phyloP scores from a whole-genome alignment of 2,797 vertebrate genomes.

The Muscicapa striata region DNA sequence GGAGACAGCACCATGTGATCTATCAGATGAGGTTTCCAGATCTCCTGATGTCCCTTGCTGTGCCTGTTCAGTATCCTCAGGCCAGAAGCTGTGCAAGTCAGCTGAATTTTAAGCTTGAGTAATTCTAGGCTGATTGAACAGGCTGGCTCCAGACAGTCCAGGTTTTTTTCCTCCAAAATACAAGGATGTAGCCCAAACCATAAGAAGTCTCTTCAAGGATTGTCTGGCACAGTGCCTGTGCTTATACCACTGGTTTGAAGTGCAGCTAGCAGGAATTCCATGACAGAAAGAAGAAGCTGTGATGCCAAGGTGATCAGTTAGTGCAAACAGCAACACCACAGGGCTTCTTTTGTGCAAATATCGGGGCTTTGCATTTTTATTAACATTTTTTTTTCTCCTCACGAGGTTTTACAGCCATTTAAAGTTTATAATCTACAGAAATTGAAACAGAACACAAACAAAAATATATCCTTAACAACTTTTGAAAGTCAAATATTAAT shows the following conservation, averaged over 20 bases:
- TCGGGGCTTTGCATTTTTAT: slow-evolving; percentile 81
- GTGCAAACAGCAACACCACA: slow-evolving; percentile 54
- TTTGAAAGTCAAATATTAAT: slow-evolving; percentile 75
- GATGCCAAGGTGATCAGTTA: slow-evolving; percentile 17
- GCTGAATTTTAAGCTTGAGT: slow-evolving; percentile 63
- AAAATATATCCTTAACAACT: slow-evolving; percentile 82
- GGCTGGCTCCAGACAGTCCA: slow-evolving; percentile 61
- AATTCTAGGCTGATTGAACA: slow-evolving; percentile 55
- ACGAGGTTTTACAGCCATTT: slow-evolving; percentile 80
- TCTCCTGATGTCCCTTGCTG: slow-evolving; percentile 15
- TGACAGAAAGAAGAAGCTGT: background rate
- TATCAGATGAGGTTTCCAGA: slow-evolving; percentile 46
- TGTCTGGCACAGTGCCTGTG: slow-evolving; percentile 25
- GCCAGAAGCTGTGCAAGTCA: slow-evolving; percentile 58
- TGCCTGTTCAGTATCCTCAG: slow-evolving; percentile 49
- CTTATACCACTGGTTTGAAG: slow-evolving; percentile 36
- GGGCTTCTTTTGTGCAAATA: slow-evolving; percentile 76
- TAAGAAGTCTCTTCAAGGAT: slow-evolving; percentile 35
- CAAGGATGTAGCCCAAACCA: slow-evolving; percentile 58
- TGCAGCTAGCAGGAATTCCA: slow-evolving; percentile 3
- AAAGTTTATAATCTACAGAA: slow-evolving; percentile 82
- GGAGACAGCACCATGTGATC: slow-evolving; percentile 34
- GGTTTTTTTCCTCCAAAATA: slow-evolving; percentile 17
- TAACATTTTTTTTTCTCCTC: slow-evolving; percentile 75
- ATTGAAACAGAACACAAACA: slow-evolving; percentile 80